Evolutionary conservation across 2,888 invertebrate genomes (phyloP), one percentile per base, ranked within the genome.

Genomic region (Eumerus sabulonum): DNA sequence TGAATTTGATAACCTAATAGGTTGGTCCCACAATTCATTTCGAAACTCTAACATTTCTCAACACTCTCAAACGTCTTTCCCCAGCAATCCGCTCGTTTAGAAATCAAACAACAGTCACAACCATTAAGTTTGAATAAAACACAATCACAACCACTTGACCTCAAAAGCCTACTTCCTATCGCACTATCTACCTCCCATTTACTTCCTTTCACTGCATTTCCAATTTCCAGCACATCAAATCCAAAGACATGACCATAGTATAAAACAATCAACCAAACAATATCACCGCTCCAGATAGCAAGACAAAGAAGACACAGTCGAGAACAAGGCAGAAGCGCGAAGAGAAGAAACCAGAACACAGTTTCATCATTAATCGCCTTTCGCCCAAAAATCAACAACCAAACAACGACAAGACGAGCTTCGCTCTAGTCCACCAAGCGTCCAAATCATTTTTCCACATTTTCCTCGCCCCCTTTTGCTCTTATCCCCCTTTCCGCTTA

Each of bases 311-410:
- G 36, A 45, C 35, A 48, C 54, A 54, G 63, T 4, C 7, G 27
- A 27, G 14, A 27, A 11, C n/a, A n/a, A 36, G 14, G 51, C 9
- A 44, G 14, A 59, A n/a, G n/a, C 12, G 27, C 12, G 44, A 13
- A 48, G 9, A 1, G n/a, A 27, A n/a, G 19, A 44, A 42, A 57
- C n/a, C n/a, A 18, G 45, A 60, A 67, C 47, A 63, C 19, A 59
- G 59, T 70, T 70, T 63, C 67, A 67, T 72, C 77, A 67, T 77
- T 72, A 68, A 77, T 77, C 67, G 77, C 67, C 72, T 67, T 73
- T 73, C 67, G 57, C 63, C 72, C 18, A 51, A 72, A 66, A 40
- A 44, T 35, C 45, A 66, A 60, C 27, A 27, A 27, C 17, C n/a
- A n/a, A n/a, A n/a, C 17, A 42, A 54, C 12, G 56, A 67, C 67